These are phyloP conservation scores for Nilaparvata lugens DNA, from an alignment of 1,140 invertebrate species.

Conservation along the genomic window DNA sequence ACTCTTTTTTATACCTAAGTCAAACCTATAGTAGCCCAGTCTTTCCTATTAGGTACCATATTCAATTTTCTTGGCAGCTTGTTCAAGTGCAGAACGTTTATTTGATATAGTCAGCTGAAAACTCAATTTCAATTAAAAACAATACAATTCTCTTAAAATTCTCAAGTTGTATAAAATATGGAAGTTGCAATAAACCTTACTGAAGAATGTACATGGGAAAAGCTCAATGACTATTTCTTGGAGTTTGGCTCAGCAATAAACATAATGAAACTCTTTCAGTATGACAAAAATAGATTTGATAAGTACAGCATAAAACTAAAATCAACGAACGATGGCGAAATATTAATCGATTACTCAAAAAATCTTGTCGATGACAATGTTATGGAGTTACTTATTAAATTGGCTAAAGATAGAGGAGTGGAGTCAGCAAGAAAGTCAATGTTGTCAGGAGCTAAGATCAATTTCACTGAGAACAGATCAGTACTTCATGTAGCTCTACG, in stretches of 20 bases:
- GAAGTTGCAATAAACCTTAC: constrained; percentile 41
- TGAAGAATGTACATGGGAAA: constrained; percentile 27
- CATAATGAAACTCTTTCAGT: constrained; percentile 64
- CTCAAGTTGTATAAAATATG: constrained; percentile 30
- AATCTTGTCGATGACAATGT: constrained; percentile 79
- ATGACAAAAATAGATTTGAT: constrained; percentile 65
- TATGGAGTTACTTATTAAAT: constrained; percentile 61
- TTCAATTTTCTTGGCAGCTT: no score
- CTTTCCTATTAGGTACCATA: no score
- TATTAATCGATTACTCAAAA: constrained; percentile 94
- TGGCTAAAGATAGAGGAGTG: constrained; percentile 67
- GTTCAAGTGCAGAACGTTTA: no score
- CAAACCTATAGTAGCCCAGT: no score
- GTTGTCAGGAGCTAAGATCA: constrained; percentile 93
- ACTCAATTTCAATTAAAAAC: no score
- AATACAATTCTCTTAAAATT: no score
- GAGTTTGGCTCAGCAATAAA: constrained; percentile 57
- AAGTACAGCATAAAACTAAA: constrained; percentile 64
- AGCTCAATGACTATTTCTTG: constrained; percentile 59
- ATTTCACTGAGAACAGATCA: constrained; percentile 93
- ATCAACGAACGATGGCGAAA: constrained; percentile 75
- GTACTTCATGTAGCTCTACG: constrained; percentile 94
- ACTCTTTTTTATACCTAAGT: no score
- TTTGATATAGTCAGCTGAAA: no score
- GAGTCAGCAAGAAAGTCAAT: constrained; percentile 82